A percentile compares a stretch with the other conserved stretches of the same genome.
Evolutionary conservation across 2,888 invertebrate species (phyloP).

Genomic region (Phengaris alcon): DNA sequence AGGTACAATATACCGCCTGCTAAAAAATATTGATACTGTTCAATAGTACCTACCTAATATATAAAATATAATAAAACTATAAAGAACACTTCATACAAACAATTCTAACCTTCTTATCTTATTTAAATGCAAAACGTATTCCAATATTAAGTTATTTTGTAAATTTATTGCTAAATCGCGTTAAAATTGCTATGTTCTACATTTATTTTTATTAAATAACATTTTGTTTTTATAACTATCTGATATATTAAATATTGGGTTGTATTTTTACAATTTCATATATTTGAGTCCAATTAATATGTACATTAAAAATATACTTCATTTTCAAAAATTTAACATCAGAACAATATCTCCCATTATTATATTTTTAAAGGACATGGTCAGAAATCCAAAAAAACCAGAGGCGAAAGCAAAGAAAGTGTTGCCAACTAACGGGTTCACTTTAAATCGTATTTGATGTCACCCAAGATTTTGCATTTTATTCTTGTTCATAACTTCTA

Average conservation of each 20-base stretch:
- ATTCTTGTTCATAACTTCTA: too few relatives aligned
- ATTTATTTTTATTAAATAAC: conserved; percentile 3
- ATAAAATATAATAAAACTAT: too few relatives aligned
- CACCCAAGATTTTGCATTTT: too few relatives aligned
- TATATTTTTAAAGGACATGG: too few relatives aligned
- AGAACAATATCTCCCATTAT: background rate
- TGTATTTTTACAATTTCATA: too few relatives aligned
- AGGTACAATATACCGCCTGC: background rate
- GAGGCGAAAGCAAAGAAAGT: too few relatives aligned
- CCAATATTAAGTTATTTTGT: background rate
- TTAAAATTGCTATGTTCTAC: background rate
- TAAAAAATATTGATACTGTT: background rate
- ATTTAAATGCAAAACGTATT: conserved; percentile 9
- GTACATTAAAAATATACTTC: background rate
- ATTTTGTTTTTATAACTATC: background rate
- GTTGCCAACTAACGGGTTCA: too few relatives aligned
- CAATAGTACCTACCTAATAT: background rate
- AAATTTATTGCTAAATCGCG: background rate
- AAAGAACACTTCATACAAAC: background rate
- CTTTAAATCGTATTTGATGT: too few relatives aligned
- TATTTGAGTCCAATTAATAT: background rate
- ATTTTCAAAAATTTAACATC: background rate
- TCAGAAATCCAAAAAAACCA: too few relatives aligned
- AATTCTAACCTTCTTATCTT: background rate
- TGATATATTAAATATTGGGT: background rate